These are phyloP conservation scores for Meiosimyza decipiens DNA, from an alignment of 2,888 invertebrate genomes.

Conservation along the genomic window DNA sequence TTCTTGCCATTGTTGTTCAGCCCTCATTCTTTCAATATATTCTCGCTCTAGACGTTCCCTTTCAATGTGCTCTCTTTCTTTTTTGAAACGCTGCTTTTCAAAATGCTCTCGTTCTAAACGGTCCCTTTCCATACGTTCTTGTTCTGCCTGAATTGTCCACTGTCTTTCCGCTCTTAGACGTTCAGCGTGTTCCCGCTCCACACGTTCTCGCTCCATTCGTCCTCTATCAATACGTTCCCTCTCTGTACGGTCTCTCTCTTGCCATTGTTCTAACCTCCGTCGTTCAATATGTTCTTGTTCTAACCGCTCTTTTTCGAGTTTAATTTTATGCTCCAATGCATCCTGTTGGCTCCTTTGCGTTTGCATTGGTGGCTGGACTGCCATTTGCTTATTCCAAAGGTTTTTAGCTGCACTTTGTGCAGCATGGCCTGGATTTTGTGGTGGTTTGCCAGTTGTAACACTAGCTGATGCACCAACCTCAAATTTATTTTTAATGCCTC, in stretches of 20 bases:
- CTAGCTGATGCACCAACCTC: slow-evolving; percentile 68
- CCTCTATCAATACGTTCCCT: slow-evolving; percentile 45
- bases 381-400: slow-evolving; percentile 72
- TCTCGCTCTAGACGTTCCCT: slow-evolving; percentile 52
- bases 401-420: slow-evolving; percentile 68
- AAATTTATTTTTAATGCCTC: slow-evolving; percentile 84
- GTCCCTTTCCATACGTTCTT: slow-evolving; percentile 50
- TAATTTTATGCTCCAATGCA: slow-evolving; percentile 53
- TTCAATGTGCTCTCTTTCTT: slow-evolving; percentile 62
- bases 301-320: slow-evolving; percentile 64
- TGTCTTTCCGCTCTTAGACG: slow-evolving; percentile 63
- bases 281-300: slow-evolving; percentile 51
- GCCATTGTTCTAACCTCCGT: slow-evolving; percentile 66
- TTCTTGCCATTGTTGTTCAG: slow-evolving; percentile 59
- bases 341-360: slow-evolving; percentile 46
- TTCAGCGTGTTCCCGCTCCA: slow-evolving; percentile 40
- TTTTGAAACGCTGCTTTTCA: slow-evolving; percentile 55
- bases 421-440: slow-evolving; percentile 64
- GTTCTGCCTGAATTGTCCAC: slow-evolving; percentile 35
- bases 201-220: slow-evolving; percentile 1
- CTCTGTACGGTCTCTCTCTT: slow-evolving; percentile 51
- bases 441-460: slow-evolving; percentile 64
- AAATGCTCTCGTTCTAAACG: slow-evolving; percentile 50
- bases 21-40: slow-evolving; percentile 40
- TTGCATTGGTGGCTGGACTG: slow-evolving; percentile 41